These are phyloP conservation scores for Heteractis magnifica DNA, from an alignment of 92 coral and sea anemone genomes.

Conservation along the genomic window DNA sequence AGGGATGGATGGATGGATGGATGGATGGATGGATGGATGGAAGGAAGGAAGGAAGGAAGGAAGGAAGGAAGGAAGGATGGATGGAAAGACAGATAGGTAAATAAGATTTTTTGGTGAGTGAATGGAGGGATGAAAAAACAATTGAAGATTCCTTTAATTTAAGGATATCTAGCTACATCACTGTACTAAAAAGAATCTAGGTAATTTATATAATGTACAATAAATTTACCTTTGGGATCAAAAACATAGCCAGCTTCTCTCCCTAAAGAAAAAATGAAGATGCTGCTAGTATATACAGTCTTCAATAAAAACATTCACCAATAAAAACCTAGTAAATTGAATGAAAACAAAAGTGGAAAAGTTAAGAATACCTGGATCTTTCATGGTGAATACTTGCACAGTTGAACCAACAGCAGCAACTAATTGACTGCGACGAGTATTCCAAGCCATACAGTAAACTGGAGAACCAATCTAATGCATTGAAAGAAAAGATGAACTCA, in stretches of 20 bases:
- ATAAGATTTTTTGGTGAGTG: no score
- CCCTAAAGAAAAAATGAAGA: slow-evolving; percentile 33
- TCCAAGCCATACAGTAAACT: slow-evolving; percentile 95
- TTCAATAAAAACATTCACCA: no score
- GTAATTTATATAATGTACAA: background rate
- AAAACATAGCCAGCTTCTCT: slow-evolving; percentile 74
- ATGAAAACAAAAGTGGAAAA: background rate
- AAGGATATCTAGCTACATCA: no score
- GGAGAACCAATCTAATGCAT: slow-evolving; percentile 74
- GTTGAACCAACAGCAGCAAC: slow-evolving; percentile 87
- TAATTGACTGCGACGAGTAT: slow-evolving; percentile 84
- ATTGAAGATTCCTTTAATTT: no score
- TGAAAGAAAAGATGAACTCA: no score
- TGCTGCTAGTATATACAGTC: no score
- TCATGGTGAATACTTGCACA: slow-evolving; percentile 84
- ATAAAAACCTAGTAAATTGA: no score
- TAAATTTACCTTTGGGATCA: slow-evolving; percentile 66
- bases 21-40: no score
- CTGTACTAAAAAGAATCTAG: background rate
- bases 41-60: no score
- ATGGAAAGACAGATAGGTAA: background rate
- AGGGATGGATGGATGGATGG: no score
- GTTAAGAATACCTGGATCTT: slow-evolving; percentile 74
- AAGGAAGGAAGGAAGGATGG: background rate
- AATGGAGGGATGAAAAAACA: no score